Conservation (phyloP, 2,797 vertebrate genomes). For the Hafferia zeledoni region DNA sequence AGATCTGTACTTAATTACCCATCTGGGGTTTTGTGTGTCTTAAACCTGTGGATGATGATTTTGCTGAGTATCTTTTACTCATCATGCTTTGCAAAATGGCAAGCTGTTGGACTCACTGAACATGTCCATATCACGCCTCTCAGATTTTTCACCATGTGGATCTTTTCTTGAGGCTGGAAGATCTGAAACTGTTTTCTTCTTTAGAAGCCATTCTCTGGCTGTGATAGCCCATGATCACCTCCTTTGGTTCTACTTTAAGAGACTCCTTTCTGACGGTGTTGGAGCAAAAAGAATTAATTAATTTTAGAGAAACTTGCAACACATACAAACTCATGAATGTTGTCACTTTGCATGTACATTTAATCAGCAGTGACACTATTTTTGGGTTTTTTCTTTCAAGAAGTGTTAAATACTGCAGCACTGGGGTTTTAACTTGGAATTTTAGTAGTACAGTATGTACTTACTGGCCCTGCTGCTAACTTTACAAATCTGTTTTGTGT, state of each 20-base stretch:
- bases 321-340: rapidly evolving
- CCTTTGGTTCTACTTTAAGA: not conserved
- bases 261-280: not conserved
- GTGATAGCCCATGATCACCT: not conserved
- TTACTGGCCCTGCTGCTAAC: not conserved
- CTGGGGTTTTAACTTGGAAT: not conserved
- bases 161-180: not conserved
- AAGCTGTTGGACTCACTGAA: not conserved
- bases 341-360: not conserved
- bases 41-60: not conserved
- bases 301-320: not conserved
- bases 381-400: not conserved
- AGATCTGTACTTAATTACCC: not conserved
- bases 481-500: not conserved
- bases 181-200: not conserved
- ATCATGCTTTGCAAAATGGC: not conserved
- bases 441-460: not conserved
- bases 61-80: not conserved
- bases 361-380: not conserved
- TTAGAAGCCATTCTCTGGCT: not conserved
- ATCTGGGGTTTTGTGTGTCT: not conserved
- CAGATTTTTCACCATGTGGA: not conserved
- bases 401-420: not conserved
- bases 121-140: not conserved
- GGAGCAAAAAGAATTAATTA: not conserved